These are phyloP conservation scores for Alauda arvensis DNA, from an alignment of 2,797 vertebrate genomes.

Conservation along the genomic window DNA sequence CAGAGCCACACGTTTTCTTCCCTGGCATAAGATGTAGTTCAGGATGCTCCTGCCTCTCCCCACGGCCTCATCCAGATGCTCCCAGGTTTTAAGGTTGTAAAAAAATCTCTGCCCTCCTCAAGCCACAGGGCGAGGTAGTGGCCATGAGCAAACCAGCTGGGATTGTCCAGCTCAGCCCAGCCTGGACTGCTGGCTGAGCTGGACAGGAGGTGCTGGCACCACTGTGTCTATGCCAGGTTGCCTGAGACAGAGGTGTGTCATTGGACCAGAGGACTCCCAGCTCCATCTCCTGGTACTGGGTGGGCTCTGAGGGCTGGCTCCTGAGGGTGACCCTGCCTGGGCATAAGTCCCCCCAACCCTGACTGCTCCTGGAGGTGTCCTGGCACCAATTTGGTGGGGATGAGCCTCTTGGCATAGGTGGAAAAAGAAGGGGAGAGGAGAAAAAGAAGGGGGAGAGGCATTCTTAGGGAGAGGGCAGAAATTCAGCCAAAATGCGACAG, in stretches of 20 bases:
- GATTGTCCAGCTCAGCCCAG: background rate
- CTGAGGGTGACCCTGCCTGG: background rate
- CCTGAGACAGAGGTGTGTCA: background rate
- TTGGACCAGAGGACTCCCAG: background rate
- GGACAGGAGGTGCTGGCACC: background rate
- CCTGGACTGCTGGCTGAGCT: background rate
- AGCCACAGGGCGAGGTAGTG: rapidly evolving
- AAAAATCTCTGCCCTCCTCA: background rate
- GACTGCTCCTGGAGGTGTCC: background rate
- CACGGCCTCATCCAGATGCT: background rate
- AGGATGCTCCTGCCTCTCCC: background rate
- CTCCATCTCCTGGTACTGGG: background rate
- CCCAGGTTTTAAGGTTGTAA: background rate
- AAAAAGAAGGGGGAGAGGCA: background rate
- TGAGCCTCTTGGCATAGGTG: background rate
- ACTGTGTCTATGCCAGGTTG: background rate
- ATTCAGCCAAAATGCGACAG: background rate
- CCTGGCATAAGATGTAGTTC: background rate
- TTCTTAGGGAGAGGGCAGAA: background rate
- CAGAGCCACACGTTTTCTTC: background rate
- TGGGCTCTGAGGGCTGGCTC: background rate
- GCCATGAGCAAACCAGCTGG: background rate
- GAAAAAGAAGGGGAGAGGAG: background rate
- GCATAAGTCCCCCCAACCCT: background rate
- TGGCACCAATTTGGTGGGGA: background rate